Evolutionary conservation across 2,888 invertebrate species (phyloP), one percentile per base, ranked within the genome.

Genomic region (Leistus spinibarbis): DNA sequence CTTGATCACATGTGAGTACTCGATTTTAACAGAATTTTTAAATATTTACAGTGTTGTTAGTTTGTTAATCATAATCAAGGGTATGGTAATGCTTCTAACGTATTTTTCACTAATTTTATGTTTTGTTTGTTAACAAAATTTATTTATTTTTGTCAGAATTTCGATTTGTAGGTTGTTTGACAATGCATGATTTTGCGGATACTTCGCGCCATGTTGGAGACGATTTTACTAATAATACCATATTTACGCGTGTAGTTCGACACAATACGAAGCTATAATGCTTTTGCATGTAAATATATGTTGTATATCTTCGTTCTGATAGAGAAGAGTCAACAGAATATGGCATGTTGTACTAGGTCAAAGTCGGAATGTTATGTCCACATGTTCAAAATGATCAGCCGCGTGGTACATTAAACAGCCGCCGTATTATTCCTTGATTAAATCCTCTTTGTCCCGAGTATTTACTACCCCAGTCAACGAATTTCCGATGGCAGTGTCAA

Each of bases 1-100:
- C 93, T 91, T 89, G 92, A 92, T 92, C 93, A 93, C 93, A 94
- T 93, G 94, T 94, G 93, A 94, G 93, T 94, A 91, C 89, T 85
- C 85, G 85, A 83, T 88, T 87, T 88, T 87, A 86, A 83, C 82
- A 87, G 85, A 86, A 85, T 85, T 85, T 85, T 69, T 80, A 83
- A 85, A 83, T 83, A 83, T 84, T 85, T 57, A 74, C 76, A 77
- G 76, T 77, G 77, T 69, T 72, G 76, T 88, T 88, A 87, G 88
- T 88, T 88, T 87, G 86, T 86, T 85, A 69, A 69, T 70, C 63
- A 63, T 67, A 73, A 23, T 60, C 65, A 70, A 17, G 23, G 54
- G n/a, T 62, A 76, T 75, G 40, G 54, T 27, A 57, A 68, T 40
- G 23, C 74, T 84, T 85, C 83, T 85, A 81, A 85, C 19, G 16